Base-by-base conservation (phyloP, 2,113 vertebrate species). In the Coreoperca whiteheadi region DNA sequence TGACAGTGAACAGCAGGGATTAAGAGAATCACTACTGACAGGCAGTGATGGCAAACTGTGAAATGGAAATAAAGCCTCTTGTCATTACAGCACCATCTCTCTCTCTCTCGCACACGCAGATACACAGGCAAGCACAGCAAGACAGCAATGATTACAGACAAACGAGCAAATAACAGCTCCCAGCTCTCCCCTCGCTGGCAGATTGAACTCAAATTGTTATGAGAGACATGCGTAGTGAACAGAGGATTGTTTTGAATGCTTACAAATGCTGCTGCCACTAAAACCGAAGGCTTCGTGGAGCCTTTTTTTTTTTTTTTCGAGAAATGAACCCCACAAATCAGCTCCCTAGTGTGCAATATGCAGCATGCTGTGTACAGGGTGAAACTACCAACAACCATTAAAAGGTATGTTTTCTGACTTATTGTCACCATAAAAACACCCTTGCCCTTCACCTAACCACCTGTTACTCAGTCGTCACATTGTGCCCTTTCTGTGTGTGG, bases 1-100 rank as follows among this genome's bases (percentile, higher is more conserved):
- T 86, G 92, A 90, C 91, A 91, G 80, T 85, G 74, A 92, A 87
- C 87, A 86, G 87, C 83, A 64, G 74, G 84, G 79, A 93, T 91
- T 90, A 94, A 91, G 86, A 90, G 91, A 94, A 93, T 93, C 75
- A 86, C 78, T 88, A 89, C 88, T 94, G 93, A 94, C 93, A 93
- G 82, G 69, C 90, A 87, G 83, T 88, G 89, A 94, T 93, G 88
- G 92, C 89, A 92, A 91, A 91, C 91, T 93, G 92, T 90, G 89
- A 94, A 90, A 94, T 94, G 87, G 87, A 94, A 93, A 93, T 91
- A 92, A 93, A 91, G 92, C 90, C 85, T 92, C 91, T 92, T 91
- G 90, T 94, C 89, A 93, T 93, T 91, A 92, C 89, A 90, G 82
- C 88, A 84, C 30, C 88, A 69, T 77, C 86, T 85, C 85, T 71